Conservation (phyloP, 2,797 vertebrate genomes). For the Neostethus bicornis region DNA sequence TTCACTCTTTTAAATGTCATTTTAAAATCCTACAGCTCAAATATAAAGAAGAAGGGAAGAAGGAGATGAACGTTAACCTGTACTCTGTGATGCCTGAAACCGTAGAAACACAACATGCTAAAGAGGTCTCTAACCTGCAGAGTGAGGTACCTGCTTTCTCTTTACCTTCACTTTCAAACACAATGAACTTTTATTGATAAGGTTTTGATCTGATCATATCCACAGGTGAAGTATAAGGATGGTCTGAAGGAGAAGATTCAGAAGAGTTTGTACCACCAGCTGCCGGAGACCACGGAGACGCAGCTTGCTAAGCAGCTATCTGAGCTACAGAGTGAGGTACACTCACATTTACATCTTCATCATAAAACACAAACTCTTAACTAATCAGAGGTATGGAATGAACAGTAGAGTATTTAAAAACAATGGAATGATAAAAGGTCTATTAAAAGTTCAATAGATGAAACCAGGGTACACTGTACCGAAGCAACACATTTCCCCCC, state of each 20-base stretch:
- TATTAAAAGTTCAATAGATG: too few relatives aligned
- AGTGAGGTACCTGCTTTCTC: conserved; percentile 57
- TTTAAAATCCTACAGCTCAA: conserved; percentile 76
- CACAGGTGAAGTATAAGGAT: conserved; percentile 88
- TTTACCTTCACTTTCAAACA: background rate
- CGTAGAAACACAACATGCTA: conserved; percentile 60
- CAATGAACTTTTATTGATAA: background rate
- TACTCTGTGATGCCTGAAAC: conserved; percentile 70
- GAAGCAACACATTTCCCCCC: too few relatives aligned
- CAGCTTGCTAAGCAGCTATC: conserved; percentile 69
- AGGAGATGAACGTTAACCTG: conserved; percentile 63
- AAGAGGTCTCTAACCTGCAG: conserved; percentile 51
- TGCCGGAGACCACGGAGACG: conserved; percentile 68
- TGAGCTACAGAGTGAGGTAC: conserved; percentile 70
- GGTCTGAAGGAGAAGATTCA: conserved; percentile 73
- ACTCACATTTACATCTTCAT: too few relatives aligned
- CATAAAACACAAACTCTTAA: too few relatives aligned
- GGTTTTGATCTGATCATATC: background rate
- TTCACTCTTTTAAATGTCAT: background rate
- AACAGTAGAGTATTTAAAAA: too few relatives aligned
- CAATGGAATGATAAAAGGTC: too few relatives aligned
- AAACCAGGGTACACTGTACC: too few relatives aligned
- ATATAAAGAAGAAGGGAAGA: conserved; percentile 85
- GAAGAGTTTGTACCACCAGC: conserved; percentile 62
- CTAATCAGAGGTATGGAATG: too few relatives aligned